phyloP scores from a whole-genome alignment of 2,888 invertebrate species.

The Parasteatoda lunata region DNA sequence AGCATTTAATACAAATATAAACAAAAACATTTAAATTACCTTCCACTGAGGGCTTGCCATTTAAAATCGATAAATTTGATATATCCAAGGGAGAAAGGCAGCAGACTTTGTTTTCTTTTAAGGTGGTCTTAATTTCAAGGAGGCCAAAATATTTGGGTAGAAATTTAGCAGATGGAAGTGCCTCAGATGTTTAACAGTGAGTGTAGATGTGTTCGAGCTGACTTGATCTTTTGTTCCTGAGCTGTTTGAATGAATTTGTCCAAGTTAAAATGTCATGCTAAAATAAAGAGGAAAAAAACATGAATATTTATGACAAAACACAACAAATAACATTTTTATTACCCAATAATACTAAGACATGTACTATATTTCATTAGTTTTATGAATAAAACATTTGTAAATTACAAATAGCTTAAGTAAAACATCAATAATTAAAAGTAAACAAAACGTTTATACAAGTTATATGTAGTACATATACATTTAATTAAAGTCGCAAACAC shows the following conservation, averaged over 20 bases:
- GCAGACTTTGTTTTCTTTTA: constrained; percentile 53
- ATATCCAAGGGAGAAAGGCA: constrained; percentile 50
- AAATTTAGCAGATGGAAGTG: constrained; percentile 68
- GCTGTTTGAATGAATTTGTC: constrained; percentile 64
- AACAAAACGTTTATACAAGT: no score
- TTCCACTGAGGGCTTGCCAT: constrained; percentile 76
- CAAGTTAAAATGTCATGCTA: constrained; percentile 67
- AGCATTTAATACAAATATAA: not conserved
- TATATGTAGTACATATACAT: no score
- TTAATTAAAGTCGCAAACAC: no score
- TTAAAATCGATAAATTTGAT: constrained; percentile 69
- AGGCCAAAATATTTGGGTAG: constrained; percentile 47
- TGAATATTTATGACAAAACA: constrained; percentile 8
- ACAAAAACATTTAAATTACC: constrained; percentile 70
- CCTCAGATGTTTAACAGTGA: constrained; percentile 71
- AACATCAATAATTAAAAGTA: no score
- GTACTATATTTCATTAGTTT: no score
- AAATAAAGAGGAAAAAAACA: constrained; percentile 20
- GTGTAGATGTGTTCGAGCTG: constrained; percentile 70
- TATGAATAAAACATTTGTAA: no score
- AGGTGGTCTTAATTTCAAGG: constrained; percentile 55
- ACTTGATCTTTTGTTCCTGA: constrained; percentile 65
- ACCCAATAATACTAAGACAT: no score
- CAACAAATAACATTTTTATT: no score
- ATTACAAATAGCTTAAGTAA: no score